Evolutionary conservation across 2,113 vertebrate genomes (phyloP).

Genomic region (Tyrannus savana): DNA sequence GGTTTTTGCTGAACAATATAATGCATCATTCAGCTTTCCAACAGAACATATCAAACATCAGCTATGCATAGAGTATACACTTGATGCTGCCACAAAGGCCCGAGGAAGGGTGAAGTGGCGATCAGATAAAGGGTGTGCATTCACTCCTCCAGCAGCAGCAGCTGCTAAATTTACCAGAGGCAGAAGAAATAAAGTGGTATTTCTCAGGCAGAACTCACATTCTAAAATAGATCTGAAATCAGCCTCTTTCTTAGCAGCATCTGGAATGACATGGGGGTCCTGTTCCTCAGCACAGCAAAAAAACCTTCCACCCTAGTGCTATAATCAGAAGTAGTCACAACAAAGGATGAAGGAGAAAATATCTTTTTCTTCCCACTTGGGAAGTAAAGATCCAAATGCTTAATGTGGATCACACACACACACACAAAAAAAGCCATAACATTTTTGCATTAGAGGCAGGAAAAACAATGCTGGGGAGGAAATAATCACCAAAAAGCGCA

Average conservation of each 20-base stretch:
- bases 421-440: background rate
- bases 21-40: constrained; percentile 1
- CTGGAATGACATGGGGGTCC: background rate
- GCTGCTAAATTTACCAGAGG: background rate
- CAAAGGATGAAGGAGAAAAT: background rate
- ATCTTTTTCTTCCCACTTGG: background rate
- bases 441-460: background rate
- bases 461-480: constrained; percentile 13
- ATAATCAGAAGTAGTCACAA: background rate
- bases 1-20: background rate
- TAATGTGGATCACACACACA: background rate
- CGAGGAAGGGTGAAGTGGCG: background rate
- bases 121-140: background rate
- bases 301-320: background rate
- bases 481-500: constrained; percentile 38
- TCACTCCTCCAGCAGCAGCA: background rate
- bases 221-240: background rate
- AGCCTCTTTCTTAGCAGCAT: background rate
- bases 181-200: background rate
- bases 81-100: background rate
- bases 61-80: background rate
- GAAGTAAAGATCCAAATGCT: background rate
- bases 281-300: background rate
- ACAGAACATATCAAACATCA: background rate
- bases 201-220: background rate